Evolutionary conservation across 2,113 vertebrate species (phyloP).

Genomic region (Poecile atricapillus): DNA sequence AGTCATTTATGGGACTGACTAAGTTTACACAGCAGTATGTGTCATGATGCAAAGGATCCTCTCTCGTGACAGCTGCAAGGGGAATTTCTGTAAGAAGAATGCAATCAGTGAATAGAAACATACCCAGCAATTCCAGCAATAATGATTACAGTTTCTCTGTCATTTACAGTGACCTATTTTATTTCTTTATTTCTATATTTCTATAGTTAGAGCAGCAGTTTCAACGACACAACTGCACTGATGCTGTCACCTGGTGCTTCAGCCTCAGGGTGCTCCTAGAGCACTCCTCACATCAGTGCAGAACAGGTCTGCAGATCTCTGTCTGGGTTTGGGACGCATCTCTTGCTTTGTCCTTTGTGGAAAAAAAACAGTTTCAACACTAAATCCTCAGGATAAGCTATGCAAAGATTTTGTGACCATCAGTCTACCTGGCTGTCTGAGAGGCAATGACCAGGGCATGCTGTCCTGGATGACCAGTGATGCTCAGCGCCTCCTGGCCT

Average conservation of each 20-base stretch:
- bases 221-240: fast-evolving
- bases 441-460: not conserved
- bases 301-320: not conserved
- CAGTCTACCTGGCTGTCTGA: not conserved
- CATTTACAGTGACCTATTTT: not conserved
- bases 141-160: fast-evolving
- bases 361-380: not conserved
- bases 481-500: not conserved
- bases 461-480: not conserved
- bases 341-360: not conserved
- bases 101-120: not conserved
- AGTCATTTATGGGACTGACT: not conserved
- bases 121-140: not conserved
- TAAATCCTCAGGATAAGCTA: not conserved
- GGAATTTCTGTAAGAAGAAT: not conserved
- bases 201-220: not conserved
- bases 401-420: not conserved
- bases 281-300: fast-evolving
- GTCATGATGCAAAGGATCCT: not conserved
- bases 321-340: not conserved
- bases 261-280: not conserved
- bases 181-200: not conserved
- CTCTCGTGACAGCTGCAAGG: not conserved
- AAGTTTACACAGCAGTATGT: not conserved
- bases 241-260: not conserved